A percentile compares a stretch with the other conserved stretches of the same genome.
phyloP scores from a whole-genome alignment of 2,888 invertebrate genomes.

The Lymantria monacha region DNA sequence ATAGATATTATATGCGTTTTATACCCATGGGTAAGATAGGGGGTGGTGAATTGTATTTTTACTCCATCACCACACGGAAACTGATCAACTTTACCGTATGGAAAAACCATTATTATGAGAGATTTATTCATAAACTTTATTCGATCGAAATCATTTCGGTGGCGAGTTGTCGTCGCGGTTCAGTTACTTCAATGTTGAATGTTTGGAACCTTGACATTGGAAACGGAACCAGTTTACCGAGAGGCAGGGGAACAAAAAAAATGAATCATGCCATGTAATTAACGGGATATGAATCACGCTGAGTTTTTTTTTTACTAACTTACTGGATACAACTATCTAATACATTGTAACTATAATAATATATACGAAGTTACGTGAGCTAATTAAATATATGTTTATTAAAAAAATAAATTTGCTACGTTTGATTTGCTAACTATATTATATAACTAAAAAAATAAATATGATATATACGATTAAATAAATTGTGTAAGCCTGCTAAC shows the following conservation, averaged over 20 bases:
- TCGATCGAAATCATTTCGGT: background rate
- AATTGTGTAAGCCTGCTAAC: too few relatives aligned
- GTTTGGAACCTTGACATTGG: constrained; percentile 55
- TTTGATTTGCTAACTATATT: too few relatives aligned
- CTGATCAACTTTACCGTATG: too few relatives aligned
- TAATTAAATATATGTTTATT: constrained; percentile 4
- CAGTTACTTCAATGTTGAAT: constrained; percentile 19
- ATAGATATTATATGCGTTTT: too few relatives aligned
- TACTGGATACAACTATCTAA: constrained; percentile 8
- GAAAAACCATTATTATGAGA: background rate
- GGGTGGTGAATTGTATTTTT: too few relatives aligned
- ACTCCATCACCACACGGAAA: too few relatives aligned
- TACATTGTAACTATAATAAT: constrained; percentile 6
- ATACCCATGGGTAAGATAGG: too few relatives aligned
- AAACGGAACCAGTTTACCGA: constrained; percentile 41
- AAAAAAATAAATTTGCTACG: too few relatives aligned
- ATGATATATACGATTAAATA: too few relatives aligned
- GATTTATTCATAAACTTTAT: background rate
- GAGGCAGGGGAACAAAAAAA: constrained; percentile 41
- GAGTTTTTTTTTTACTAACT: constrained; percentile 19
- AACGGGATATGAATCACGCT: constrained; percentile 41
- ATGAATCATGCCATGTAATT: constrained; percentile 26
- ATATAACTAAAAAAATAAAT: too few relatives aligned
- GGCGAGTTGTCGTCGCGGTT: constrained; percentile 4
- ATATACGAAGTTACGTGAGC: constrained; percentile 13